These are phyloP conservation scores for Pontoporia blainvillei DNA, from an alignment of 2,113 vertebrate genomes.

Conservation along the genomic window DNA sequence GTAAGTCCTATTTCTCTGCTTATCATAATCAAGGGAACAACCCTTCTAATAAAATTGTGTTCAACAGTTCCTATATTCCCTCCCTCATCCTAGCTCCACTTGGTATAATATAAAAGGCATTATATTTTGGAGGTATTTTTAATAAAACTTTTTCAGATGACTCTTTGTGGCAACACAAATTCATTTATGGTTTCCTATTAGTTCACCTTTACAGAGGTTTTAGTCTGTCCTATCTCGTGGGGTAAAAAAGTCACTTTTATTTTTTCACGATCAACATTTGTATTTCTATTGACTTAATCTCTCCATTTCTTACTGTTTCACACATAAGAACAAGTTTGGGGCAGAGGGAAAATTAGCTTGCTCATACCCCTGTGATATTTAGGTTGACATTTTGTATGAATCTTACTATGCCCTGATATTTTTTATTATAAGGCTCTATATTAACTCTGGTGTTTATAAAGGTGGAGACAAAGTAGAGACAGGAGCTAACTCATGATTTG, in stretches of 20 bases:
- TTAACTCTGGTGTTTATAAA: constrained; percentile 34
- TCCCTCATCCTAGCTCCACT: constrained; percentile 66
- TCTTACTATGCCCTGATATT: not conserved
- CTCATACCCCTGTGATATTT: not conserved
- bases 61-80: constrained; percentile 69
- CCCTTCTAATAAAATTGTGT: constrained; percentile 69
- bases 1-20: constrained; percentile 62
- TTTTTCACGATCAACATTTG: not conserved
- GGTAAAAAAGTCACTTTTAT: constrained; percentile 44
- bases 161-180: constrained; percentile 53
- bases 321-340: not conserved
- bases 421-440: not conserved
- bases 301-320: not conserved
- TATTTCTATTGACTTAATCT: constrained; percentile 31
- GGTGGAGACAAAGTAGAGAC: not conserved
- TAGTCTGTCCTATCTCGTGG: constrained; percentile 55
- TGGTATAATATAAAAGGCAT: constrained; percentile 72
- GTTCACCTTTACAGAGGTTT: constrained; percentile 52
- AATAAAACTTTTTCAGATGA: constrained; percentile 69
- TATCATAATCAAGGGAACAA: constrained; percentile 72
- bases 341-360: not conserved
- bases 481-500: not conserved
- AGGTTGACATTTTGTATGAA: not conserved
- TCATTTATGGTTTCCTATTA: constrained; percentile 69
- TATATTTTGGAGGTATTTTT: constrained; percentile 71